A percentile compares a stretch with the other conserved stretches of the same genome.
These are phyloP conservation scores for Chaetodon trifasciatus DNA, from an alignment of 2,797 vertebrate species.

Conservation along the genomic window DNA sequence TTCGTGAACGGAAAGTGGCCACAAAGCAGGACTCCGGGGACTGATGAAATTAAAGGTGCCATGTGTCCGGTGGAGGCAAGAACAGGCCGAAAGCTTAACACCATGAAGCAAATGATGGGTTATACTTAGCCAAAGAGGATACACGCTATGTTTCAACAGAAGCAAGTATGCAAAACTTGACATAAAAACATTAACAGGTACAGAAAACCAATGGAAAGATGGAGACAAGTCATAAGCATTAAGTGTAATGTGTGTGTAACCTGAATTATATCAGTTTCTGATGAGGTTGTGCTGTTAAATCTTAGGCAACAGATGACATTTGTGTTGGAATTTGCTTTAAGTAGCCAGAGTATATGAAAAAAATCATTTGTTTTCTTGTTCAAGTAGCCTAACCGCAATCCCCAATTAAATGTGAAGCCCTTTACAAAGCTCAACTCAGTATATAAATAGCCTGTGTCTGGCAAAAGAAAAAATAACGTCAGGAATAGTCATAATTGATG, in stretches of 20 bases:
- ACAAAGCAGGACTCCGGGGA: conserved; percentile 22
- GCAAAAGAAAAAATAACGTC: conserved; percentile 3
- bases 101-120: conserved; percentile 3
- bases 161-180: conserved; percentile 8
- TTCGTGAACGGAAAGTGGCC: conserved; percentile 27
- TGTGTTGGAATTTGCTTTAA: neutral
- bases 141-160: neutral
- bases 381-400: conserved; percentile 11
- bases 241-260: neutral
- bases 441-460: neutral
- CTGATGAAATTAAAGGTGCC: conserved; percentile 41
- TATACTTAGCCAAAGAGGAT: conserved; percentile 13
- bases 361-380: conserved; percentile 17
- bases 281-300: neutral
- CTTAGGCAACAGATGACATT: neutral
- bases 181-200: neutral
- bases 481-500: neutral
- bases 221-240: neutral
- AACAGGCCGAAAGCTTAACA: conserved; percentile 12
- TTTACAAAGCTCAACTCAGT: neutral
- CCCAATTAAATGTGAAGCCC: conserved; percentile 14
- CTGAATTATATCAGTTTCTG: neutral
- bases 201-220: neutral
- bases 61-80: conserved; percentile 25
- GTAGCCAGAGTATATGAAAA: neutral